Percentiles rank a stretch among this genome's conserved stretches.
These are phyloP conservation scores for Elymnias hypermnestra DNA, from an alignment of 1,140 invertebrate species.

Conservation along the genomic window DNA sequence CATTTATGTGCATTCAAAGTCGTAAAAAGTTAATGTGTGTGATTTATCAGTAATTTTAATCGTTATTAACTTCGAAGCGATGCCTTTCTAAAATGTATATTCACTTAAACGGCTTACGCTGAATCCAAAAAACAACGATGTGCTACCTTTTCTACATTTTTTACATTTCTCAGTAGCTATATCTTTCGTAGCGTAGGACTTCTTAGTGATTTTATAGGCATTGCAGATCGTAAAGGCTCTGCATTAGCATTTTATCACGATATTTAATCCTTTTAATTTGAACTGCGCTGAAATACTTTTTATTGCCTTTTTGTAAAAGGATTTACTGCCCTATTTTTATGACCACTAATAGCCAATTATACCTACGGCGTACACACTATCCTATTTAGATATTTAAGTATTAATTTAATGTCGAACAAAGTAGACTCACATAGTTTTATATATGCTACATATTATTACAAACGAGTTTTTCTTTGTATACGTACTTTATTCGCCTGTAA, in stretches of 20 bases:
- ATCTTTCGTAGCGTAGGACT: neutral
- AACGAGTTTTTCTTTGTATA: no score
- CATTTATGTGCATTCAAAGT: no score
- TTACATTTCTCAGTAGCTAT: neutral
- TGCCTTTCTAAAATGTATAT: no score
- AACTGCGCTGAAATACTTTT: constrained; percentile 2
- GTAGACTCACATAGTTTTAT: no score
- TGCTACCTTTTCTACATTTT: neutral
- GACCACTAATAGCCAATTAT: neutral
- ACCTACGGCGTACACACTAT: neutral
- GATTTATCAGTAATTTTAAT: no score
- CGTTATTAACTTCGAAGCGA: no score
- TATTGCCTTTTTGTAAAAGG: constrained; percentile 1
- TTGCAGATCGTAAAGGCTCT: neutral
- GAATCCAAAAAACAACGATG: neutral
- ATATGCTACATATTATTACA: no score
- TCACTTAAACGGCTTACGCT: no score
- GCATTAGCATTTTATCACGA: constrained; percentile 4
- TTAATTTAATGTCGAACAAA: no score
- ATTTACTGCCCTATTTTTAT: neutral
- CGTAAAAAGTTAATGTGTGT: no score
- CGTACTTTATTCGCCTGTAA: no score
- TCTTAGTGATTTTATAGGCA: constrained; percentile 6
- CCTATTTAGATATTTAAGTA: no score
- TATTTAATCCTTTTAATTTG: constrained; percentile 5